These are phyloP conservation scores for Danaus melanippus DNA, from an alignment of 1,140 invertebrate species.

Conservation along the genomic window DNA sequence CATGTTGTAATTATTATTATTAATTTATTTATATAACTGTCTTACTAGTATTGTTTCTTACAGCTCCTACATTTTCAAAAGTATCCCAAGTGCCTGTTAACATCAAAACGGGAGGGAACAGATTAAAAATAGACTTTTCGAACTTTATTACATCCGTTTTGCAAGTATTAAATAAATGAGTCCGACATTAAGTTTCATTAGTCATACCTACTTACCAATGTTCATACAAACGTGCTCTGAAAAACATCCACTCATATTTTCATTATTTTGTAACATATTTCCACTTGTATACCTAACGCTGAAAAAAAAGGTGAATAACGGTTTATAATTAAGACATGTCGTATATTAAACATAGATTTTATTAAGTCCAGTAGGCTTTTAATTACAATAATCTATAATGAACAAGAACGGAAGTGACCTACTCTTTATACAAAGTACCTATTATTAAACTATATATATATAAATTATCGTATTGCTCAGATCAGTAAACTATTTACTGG, in stretches of 20 bases:
- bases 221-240: slow-evolving; percentile 31
- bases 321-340: slow-evolving; percentile 41
- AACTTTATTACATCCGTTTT: slow-evolving; percentile 75
- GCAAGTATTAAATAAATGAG: slow-evolving; percentile 49
- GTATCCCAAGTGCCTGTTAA: slow-evolving; percentile 77
- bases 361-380: slow-evolving; percentile 47
- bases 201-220: slow-evolving; percentile 27
- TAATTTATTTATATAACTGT: neutral
- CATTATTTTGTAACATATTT: neutral
- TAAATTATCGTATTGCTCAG: slow-evolving; percentile 12
- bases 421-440: slow-evolving; percentile 5
- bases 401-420: slow-evolving; percentile 9
- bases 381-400: slow-evolving; percentile 25
- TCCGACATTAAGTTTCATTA: slow-evolving; percentile 13
- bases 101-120: slow-evolving; percentile 76
- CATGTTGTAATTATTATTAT: slow-evolving; percentile 1
- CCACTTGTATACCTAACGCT: neutral
- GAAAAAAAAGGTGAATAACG: slow-evolving; percentile 14
- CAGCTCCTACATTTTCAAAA: slow-evolving; percentile 78
- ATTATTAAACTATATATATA: slow-evolving; percentile 7
- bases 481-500: slow-evolving; percentile 14
- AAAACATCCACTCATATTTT: slow-evolving; percentile 55
- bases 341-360: slow-evolving; percentile 54
- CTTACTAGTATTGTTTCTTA: slow-evolving; percentile 34
- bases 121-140: slow-evolving; percentile 77